Conservation (phyloP, 2,113 vertebrate species). For the Platysteira castanea region DNA sequence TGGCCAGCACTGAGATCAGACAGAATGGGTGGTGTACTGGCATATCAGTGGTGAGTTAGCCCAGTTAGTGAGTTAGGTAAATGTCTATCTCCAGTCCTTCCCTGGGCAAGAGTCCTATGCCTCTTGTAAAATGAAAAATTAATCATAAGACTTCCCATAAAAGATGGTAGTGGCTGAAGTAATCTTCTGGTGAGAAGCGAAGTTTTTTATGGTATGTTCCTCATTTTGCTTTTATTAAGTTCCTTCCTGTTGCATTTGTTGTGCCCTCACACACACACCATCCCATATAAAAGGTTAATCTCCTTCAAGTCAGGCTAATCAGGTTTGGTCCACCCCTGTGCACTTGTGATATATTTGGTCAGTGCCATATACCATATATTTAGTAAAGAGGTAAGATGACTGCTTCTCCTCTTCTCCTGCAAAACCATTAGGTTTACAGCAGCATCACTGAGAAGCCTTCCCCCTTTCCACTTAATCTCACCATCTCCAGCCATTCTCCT, state of each 20-base stretch:
- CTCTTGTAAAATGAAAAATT: neutral
- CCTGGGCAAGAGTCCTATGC: neutral
- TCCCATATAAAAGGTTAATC: neutral
- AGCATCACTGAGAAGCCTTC: neutral
- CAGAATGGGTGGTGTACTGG: neutral
- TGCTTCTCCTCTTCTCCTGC: neutral
- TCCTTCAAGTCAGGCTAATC: neutral
- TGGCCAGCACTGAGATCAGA: neutral
- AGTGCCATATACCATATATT: neutral
- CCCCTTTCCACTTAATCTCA: neutral
- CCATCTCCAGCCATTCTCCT: neutral
- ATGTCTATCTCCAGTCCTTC: neutral
- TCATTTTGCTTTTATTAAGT: neutral
- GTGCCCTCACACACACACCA: rapidly evolving
- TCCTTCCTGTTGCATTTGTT: neutral
- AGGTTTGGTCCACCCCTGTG: neutral
- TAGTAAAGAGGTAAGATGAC: neutral
- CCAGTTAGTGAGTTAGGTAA: neutral
- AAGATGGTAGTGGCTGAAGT: neutral
- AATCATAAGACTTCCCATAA: neutral
- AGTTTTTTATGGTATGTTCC: neutral
- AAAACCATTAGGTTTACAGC: neutral
- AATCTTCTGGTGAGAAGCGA: neutral
- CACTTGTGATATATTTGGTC: neutral
- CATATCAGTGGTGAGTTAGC: neutral